phyloP scores from a whole-genome alignment of 2,113 vertebrate species.

The Cyprinodon brontotheroides region DNA sequence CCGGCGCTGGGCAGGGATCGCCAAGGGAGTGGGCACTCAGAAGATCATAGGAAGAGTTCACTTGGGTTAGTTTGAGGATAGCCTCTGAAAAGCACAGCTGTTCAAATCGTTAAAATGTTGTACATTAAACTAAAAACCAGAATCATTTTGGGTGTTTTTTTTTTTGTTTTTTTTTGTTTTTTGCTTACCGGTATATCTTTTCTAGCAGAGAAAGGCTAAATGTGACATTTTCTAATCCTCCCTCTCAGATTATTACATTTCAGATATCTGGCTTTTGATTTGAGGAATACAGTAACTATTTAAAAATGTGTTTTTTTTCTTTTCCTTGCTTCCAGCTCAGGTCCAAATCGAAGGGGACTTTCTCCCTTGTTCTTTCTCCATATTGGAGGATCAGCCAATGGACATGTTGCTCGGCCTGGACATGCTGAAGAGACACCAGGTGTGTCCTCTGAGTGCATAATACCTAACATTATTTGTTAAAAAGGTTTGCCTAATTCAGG shows the following conservation, averaged over 20 bases:
- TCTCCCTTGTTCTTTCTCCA: constrained; percentile 96
- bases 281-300: not conserved
- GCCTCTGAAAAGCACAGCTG: not conserved
- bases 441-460: constrained; percentile 46
- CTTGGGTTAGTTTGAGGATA: constrained; percentile 80
- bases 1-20: constrained; percentile 96
- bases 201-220: not conserved
- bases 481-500: too few relatives aligned
- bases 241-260: not conserved
- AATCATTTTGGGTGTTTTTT: not conserved
- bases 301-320: not conserved
- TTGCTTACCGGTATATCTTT: not conserved
- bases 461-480: too few relatives aligned
- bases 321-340: constrained; percentile 84
- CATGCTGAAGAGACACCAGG: constrained; percentile 99
- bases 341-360: constrained; percentile 98
- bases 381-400: constrained; percentile 99
- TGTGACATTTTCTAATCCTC: not conserved
- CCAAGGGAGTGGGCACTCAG: constrained; percentile 97
- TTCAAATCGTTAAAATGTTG: not conserved
- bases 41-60: constrained; percentile 98
- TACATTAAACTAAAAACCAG: not conserved
- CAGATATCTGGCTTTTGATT: not conserved
- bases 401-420: constrained; percentile 98
- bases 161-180: not conserved